These are phyloP conservation scores for Aphelocoma californica DNA, from an alignment of 2,797 vertebrate species.

Conservation along the genomic window DNA sequence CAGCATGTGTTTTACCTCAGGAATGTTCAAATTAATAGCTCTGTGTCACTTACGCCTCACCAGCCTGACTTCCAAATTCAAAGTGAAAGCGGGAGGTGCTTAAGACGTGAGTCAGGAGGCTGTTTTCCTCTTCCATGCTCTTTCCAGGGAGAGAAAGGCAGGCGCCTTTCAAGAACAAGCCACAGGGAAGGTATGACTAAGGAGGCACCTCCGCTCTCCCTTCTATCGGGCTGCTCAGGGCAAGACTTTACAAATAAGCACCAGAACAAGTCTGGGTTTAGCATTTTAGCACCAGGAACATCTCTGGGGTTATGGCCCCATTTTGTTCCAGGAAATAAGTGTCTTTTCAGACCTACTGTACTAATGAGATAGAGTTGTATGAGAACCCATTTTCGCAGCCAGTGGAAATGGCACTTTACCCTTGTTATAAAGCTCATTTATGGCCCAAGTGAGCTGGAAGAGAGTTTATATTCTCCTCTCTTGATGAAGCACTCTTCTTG, in stretches of 20 bases:
- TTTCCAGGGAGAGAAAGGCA: neutral
- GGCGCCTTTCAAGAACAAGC: neutral
- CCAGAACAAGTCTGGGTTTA: neutral
- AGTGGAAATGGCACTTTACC: neutral
- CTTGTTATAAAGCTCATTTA: neutral
- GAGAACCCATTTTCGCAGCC: neutral
- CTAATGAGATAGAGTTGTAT: neutral
- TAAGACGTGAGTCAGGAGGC: neutral
- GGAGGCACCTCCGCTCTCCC: fast-evolving
- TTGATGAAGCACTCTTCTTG: neutral
- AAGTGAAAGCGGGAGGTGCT: neutral
- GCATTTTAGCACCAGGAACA: neutral
- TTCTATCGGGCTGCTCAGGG: fast-evolving
- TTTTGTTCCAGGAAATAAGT: neutral
- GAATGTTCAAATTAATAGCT: neutral
- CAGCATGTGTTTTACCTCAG: neutral
- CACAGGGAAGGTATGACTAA: neutral
- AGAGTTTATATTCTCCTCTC: neutral
- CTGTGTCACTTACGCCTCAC: neutral
- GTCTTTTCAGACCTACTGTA: neutral
- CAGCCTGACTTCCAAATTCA: neutral
- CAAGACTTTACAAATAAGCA: neutral
- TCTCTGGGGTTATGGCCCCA: neutral
- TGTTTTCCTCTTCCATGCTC: neutral
- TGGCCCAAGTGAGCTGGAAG: neutral